These are phyloP conservation scores for Platyrinchus mystaceus DNA, from an alignment of 2,797 vertebrate genomes.

Conservation along the genomic window DNA sequence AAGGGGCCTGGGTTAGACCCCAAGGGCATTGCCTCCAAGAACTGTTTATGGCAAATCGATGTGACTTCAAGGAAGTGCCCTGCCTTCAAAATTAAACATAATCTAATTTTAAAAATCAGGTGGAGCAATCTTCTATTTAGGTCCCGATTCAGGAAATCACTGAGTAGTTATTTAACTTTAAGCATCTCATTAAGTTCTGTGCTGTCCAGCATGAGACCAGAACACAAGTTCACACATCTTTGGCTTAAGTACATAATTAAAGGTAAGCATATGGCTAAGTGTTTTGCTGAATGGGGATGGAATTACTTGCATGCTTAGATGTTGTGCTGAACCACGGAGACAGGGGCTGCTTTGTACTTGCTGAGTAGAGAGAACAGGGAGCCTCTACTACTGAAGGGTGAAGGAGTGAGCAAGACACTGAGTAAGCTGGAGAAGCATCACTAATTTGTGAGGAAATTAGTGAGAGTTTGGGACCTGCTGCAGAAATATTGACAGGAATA, in stretches of 20 bases:
- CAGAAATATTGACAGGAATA: not conserved
- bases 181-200: not conserved
- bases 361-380: not conserved
- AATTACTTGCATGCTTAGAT: not conserved
- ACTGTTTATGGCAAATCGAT: not conserved
- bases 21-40: not conserved
- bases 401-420: rapidly evolving
- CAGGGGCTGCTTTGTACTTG: conserved; percentile 23
- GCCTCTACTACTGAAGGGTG: rapidly evolving
- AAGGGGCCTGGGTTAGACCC: not conserved
- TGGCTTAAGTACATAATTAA: conserved; percentile 49
- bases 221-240: not conserved
- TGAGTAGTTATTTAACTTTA: not conserved
- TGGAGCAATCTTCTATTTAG: conserved; percentile 9
- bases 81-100: not conserved
- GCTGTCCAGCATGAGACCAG: not conserved
- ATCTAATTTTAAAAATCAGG: conserved; percentile 23
- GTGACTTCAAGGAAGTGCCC: conserved; percentile 9
- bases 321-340: not conserved
- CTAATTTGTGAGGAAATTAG: not conserved
- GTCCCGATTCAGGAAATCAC: conserved; percentile 52
- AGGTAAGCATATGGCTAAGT: conserved; percentile 39
- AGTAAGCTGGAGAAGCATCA: not conserved
- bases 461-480: not conserved
- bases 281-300: not conserved